Evolutionary conservation across 2,888 invertebrate genomes (phyloP), one percentile per base, ranked within the genome.

Genomic region (Tetheella fluctuosa): DNA sequence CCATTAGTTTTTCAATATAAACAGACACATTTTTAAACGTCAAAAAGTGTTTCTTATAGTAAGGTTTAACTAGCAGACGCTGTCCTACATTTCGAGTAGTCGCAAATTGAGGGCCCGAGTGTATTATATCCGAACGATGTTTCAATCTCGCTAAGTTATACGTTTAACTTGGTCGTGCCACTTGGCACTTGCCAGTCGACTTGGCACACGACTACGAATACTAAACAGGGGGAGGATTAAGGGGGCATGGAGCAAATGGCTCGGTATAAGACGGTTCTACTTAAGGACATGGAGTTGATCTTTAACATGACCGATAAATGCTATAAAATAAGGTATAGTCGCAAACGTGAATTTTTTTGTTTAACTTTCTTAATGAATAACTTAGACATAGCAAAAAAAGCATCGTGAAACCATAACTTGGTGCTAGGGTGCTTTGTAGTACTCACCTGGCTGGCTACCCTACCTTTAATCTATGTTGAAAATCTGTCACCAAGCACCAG

Each of bases 131-230:
- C 10, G n/a, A n/a, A 39, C n/a, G n/a, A 20, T 10, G 20, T 48
- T 48, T 48, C 17, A 48, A 48, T 48, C 17, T 20, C 10, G 48
- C 20, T 20, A 48, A 20, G 48, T 20, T 48, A 39, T 39, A 39
- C 39, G n/a, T 39, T 39, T 39, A 39, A 48, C 48, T 48, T 48
- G 48, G 39, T 20, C 48, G 20, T 48, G n/a, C 20, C n/a, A 48
- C 48, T 48, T 48, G 42, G 48, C 48, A 48, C 48, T 48, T 48
- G 48, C n/a, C 48, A 48, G 48, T 48, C n/a, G 39, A 39, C 39
- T 39, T 48, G 48, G 48, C 48, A 48, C 48, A 20, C 48, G 48
- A 48, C 17, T 20, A 10, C 48, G 48, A 48, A 48, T 48, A 48
- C 48, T 48, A 48, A 48, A 20, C 48, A 48, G 48, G 20, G 42